These are phyloP conservation scores for Vireo altiloquus DNA, from an alignment of 2,113 vertebrate genomes.

Conservation along the genomic window DNA sequence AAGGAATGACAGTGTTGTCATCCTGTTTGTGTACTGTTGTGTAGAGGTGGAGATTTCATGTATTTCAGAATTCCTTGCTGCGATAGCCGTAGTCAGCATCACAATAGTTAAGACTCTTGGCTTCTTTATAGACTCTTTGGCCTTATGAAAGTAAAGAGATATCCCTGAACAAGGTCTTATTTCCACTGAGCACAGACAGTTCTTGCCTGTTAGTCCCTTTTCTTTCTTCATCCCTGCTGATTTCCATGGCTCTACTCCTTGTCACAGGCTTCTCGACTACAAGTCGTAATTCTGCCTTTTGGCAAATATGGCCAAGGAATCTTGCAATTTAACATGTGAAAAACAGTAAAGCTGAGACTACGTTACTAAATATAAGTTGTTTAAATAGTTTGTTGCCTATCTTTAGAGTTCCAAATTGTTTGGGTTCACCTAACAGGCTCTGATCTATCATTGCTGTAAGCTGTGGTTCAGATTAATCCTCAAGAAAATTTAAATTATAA, in stretches of 20 bases:
- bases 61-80: background rate
- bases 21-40: background rate
- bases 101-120: background rate
- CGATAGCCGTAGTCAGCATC: background rate
- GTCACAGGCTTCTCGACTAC: background rate
- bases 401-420: background rate
- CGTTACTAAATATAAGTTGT: background rate
- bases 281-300: background rate
- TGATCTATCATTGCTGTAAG: background rate
- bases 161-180: background rate
- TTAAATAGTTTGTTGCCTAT: background rate
- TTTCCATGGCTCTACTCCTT: background rate
- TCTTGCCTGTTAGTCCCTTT: background rate
- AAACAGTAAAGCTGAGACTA: background rate
- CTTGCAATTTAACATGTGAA: background rate
- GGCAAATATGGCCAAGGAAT: background rate
- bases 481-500: background rate
- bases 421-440: background rate
- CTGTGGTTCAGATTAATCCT: background rate
- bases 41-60: background rate
- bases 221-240: background rate
- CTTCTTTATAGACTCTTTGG: background rate
- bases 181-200: background rate
- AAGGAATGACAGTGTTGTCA: background rate
- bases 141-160: background rate